These are phyloP conservation scores for Pleuronectes platessa DNA, from an alignment of 2,113 vertebrate species.

Conservation along the genomic window DNA sequence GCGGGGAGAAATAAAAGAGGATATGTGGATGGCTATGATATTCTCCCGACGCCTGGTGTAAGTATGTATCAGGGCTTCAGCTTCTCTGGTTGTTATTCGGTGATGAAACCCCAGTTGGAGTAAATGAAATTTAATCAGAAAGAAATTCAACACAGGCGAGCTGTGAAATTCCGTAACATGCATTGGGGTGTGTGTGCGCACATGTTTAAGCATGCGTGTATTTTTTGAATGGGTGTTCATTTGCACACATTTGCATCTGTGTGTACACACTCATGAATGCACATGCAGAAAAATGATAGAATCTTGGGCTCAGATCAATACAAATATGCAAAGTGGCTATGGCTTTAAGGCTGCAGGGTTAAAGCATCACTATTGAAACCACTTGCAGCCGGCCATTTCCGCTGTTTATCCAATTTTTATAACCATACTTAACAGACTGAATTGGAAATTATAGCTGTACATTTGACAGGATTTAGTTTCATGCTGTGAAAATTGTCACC, in stretches of 20 bases:
- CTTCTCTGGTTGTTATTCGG: slow-evolving; percentile 52
- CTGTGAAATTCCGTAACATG: slow-evolving; percentile 57
- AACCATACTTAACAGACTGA: slow-evolving; percentile 33
- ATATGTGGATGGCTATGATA: slow-evolving; percentile 53
- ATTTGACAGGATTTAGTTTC: slow-evolving; percentile 56
- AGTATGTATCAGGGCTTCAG: slow-evolving; percentile 36
- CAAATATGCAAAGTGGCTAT: slow-evolving; percentile 45
- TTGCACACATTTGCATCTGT: slow-evolving; percentile 11
- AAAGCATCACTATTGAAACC: slow-evolving; percentile 40
- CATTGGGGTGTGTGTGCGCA: slow-evolving; percentile 12
- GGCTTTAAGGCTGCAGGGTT: slow-evolving; percentile 31
- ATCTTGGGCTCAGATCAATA: slow-evolving; percentile 25
- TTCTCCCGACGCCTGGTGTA: slow-evolving; percentile 45
- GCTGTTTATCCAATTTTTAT: slow-evolving; percentile 48
- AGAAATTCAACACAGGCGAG: slow-evolving; percentile 56
- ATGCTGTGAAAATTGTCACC: slow-evolving; percentile 44
- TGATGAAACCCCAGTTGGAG: slow-evolving; percentile 69
- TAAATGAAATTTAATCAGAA: slow-evolving; percentile 72
- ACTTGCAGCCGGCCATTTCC: slow-evolving; percentile 25
- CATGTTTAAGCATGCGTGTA: slow-evolving; percentile 15
- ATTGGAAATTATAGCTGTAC: slow-evolving; percentile 33
- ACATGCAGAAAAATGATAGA: slow-evolving; percentile 19
- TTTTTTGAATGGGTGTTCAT: slow-evolving; percentile 17
- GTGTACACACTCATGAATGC: slow-evolving; percentile 21
- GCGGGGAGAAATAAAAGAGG: slow-evolving; percentile 27